phyloP scores from a whole-genome alignment of 2,888 invertebrate genomes.

The Amblyjoppa proteus region DNA sequence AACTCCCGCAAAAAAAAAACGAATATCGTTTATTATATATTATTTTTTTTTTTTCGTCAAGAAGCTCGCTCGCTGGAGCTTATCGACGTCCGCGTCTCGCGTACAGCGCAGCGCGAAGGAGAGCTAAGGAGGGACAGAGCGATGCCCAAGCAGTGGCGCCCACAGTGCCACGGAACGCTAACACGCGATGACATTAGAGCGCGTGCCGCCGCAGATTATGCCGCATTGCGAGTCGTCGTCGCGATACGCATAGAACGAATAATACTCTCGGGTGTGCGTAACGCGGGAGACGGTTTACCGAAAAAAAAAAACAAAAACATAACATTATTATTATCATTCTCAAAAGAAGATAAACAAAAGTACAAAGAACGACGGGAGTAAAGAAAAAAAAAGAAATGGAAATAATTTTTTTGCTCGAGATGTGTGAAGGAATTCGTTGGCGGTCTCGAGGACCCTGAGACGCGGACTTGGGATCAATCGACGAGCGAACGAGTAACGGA shows the following conservation, averaged over 20 bases:
- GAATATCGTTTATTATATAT: too few species aligned
- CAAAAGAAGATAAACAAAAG: neutral
- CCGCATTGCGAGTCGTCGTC: slow-evolving; percentile 75
- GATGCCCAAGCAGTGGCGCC: too few species aligned
- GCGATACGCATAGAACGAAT: slow-evolving; percentile 27
- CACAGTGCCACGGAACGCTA: slow-evolving; percentile 4
- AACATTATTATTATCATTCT: neutral
- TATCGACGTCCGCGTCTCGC: slow-evolving; percentile 62
- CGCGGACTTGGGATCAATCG: neutral
- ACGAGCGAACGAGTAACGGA: neutral
- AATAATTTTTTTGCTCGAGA: slow-evolving; percentile 25
- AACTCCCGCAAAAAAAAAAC: too few species aligned
- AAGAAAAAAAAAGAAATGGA: too few species aligned
- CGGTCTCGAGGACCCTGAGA: slow-evolving; percentile 26
- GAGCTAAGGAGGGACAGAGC: neutral
- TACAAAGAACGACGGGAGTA: slow-evolving; percentile 35
- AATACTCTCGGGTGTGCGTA: neutral
- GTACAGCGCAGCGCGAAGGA: slow-evolving; percentile 42
- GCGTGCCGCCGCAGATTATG: slow-evolving; percentile 77
- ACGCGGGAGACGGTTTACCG: neutral
- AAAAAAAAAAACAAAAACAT: neutral
- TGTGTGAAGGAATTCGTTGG: slow-evolving; percentile 25
- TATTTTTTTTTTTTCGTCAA: neutral
- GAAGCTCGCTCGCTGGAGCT: neutral
- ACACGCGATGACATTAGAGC: slow-evolving; percentile 45